A percentile compares a stretch with the other conserved stretches of the same genome.
Conservation (phyloP, 2,113 vertebrate species). For the Chamaea fasciata region DNA sequence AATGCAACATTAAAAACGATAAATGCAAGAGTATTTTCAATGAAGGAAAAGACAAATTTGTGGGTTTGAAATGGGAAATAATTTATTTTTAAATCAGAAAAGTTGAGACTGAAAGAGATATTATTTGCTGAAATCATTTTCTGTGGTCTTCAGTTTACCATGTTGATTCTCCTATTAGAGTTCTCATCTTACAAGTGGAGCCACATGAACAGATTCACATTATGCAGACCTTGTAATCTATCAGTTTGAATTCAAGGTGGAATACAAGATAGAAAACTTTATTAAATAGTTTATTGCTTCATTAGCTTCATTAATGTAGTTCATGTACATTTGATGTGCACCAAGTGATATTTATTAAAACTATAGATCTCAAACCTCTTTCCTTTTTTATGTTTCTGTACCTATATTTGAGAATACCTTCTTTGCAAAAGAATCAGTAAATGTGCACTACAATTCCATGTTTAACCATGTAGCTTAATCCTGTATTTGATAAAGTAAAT, state of each 20-base stretch:
- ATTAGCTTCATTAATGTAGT: neutral
- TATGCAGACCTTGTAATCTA: neutral
- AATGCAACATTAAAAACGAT: neutral
- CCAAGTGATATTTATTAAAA: neutral
- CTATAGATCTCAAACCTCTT: neutral
- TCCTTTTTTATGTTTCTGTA: neutral
- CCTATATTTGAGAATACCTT: neutral
- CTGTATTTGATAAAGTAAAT: neutral
- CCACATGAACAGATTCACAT: neutral
- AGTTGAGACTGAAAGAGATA: neutral
- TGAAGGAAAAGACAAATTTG: neutral
- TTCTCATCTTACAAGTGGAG: neutral
- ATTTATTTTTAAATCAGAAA: neutral
- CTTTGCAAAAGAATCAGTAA: neutral
- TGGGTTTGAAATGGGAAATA: neutral
- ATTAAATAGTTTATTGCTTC: neutral
- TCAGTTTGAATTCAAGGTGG: neutral
- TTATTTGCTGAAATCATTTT: neutral
- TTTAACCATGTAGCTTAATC: neutral
- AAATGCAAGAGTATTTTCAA: neutral
- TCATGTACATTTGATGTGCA: neutral
- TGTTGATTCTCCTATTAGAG: neutral
- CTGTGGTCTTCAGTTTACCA: neutral
- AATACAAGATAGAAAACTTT: neutral
- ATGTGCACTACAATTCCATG: neutral